phyloP scores from a whole-genome alignment of 2,888 invertebrate genomes.

The Conistra vaccinii region DNA sequence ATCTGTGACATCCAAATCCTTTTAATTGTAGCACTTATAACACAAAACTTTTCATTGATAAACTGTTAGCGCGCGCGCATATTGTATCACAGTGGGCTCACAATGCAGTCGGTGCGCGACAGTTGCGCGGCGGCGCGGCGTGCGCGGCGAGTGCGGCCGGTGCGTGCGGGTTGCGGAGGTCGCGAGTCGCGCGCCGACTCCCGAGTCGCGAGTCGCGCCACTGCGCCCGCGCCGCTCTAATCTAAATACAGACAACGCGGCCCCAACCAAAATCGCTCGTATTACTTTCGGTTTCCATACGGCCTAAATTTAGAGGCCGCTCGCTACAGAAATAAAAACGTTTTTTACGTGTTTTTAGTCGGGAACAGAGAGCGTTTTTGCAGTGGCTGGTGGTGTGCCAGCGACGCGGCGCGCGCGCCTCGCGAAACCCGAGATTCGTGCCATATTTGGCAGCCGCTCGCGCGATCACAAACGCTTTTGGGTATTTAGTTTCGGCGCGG shows the following conservation, averaged over 20 bases:
- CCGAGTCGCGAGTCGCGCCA: constrained; percentile 65
- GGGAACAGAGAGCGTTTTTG: constrained; percentile 85
- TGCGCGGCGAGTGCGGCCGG: constrained; percentile 35
- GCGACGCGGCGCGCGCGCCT: constrained; percentile 77
- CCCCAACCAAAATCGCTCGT: constrained; percentile 89
- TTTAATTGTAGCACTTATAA: constrained; percentile 69
- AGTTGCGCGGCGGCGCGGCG: constrained; percentile 44
- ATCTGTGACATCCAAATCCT: constrained; percentile 88
- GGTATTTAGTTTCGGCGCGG: constrained; percentile 86
- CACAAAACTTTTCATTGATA: constrained; percentile 73
- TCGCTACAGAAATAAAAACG: constrained; percentile 89
- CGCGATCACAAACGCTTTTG: constrained; percentile 84
- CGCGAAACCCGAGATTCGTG: constrained; percentile 89
- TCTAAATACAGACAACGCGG: constrained; percentile 90
- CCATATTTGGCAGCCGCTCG: constrained; percentile 88
- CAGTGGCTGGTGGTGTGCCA: constrained; percentile 82
- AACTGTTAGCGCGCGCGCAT: constrained; percentile 59
- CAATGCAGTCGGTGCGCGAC: constrained; percentile 49
- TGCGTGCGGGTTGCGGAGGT: constrained; percentile 51
- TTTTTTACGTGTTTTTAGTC: constrained; percentile 90
- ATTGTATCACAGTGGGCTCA: constrained; percentile 48
- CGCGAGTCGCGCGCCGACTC: constrained; percentile 59
- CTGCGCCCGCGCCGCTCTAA: constrained; percentile 80
- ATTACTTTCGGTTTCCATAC: constrained; percentile 90
- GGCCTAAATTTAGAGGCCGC: constrained; percentile 90